Percentiles rank a stretch among this genome's conserved stretches.
phyloP scores from a whole-genome alignment of 2,797 vertebrate genomes.

The Manis javanica region DNA sequence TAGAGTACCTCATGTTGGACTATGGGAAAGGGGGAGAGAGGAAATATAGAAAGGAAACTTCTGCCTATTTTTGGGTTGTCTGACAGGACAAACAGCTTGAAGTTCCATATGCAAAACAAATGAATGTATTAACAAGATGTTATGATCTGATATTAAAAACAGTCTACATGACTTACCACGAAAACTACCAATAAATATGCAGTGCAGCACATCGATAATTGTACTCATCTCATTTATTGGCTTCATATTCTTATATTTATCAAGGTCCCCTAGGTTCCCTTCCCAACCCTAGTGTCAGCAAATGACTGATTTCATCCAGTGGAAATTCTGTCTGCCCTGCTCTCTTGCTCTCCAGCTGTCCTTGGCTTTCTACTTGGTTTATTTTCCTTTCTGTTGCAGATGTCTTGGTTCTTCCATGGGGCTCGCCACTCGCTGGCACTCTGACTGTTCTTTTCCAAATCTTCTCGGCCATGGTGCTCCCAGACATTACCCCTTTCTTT shows the following conservation, averaged over 20 bases:
- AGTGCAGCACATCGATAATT: not conserved
- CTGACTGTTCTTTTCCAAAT: not conserved
- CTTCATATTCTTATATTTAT: not conserved
- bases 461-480: not conserved
- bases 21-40: not conserved
- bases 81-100: not conserved
- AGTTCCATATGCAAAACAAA: not conserved
- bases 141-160: not conserved
- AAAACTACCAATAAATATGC: not conserved
- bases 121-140: not conserved
- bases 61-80: not conserved
- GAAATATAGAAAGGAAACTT: conserved; percentile 39
- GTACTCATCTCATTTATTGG: not conserved
- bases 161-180: not conserved
- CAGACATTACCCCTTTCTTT: not conserved
- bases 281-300: not conserved
- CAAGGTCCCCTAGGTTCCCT: not conserved
- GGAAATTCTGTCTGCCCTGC: not conserved
- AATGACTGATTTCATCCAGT: not conserved
- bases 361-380: not conserved
- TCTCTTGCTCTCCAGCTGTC: not conserved
- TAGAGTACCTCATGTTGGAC: not conserved
- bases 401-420: not conserved
- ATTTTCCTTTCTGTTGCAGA: not conserved
- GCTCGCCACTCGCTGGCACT: not conserved